phyloP scores from a whole-genome alignment of 2,113 vertebrate genomes.

The Miniopterus natalensis region DNA sequence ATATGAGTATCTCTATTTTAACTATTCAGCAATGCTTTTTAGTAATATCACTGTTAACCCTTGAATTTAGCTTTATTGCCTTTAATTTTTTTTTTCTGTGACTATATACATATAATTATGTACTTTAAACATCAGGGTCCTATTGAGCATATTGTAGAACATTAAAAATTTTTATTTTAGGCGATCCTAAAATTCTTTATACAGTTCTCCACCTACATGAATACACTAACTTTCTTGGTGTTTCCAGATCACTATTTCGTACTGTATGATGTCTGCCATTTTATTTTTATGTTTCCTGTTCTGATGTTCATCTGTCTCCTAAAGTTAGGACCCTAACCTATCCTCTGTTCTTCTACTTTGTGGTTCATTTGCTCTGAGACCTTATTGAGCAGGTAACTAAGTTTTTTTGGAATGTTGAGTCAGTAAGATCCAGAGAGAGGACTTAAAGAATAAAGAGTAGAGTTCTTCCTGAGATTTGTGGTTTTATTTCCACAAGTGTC shows the following conservation, averaged over 20 bases:
- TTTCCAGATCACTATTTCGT: background rate
- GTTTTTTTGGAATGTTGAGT: background rate
- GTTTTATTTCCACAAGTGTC: background rate
- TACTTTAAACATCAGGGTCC: background rate
- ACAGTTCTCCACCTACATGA: background rate
- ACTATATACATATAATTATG: background rate
- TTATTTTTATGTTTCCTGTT: background rate
- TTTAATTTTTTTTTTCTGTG: background rate
- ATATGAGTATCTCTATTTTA: background rate
- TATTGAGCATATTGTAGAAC: background rate
- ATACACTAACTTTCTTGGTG: background rate
- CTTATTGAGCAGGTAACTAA: background rate
- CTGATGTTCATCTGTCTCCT: background rate
- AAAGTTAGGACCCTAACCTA: background rate
- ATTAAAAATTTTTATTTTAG: background rate
- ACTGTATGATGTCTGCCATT: background rate
- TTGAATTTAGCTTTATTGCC: background rate
- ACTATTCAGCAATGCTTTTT: background rate
- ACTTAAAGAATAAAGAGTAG: background rate
- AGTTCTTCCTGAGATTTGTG: conserved; percentile 22
- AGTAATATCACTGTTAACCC: background rate
- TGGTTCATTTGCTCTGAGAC: background rate
- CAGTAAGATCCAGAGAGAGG: background rate
- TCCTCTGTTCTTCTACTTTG: background rate
- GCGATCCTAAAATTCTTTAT: conserved; percentile 5